phyloP scores from a whole-genome alignment of 30 jellyfish, hydroid and myxozoan species.

The Hydra vulgaris region DNA sequence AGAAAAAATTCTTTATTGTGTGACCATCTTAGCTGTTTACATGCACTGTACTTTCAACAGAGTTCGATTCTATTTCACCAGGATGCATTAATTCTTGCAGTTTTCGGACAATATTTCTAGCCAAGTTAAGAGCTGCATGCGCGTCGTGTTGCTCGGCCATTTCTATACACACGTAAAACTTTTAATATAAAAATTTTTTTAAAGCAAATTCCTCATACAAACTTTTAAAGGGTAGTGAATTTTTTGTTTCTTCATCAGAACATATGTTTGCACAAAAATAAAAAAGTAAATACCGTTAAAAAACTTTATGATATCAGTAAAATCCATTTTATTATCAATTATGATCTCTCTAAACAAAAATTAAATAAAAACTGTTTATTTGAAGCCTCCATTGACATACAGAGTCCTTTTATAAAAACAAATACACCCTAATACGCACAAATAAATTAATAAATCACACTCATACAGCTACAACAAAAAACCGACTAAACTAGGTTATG shows the following conservation, averaged over 20 bases:
- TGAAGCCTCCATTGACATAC: too few relatives aligned
- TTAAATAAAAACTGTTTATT: too few relatives aligned
- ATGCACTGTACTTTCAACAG: neutral
- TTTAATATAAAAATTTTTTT: neutral
- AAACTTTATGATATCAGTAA: constrained; percentile 94
- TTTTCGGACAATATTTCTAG: constrained; percentile 85
- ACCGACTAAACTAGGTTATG: too few relatives aligned
- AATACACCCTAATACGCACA: too few relatives aligned
- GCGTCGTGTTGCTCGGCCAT: constrained; percentile 99
- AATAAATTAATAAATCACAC: too few relatives aligned
- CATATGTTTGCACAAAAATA: neutral
- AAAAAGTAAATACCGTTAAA: constrained; percentile 60
- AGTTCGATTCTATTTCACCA: constrained; percentile 21
- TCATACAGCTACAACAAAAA: too few relatives aligned
- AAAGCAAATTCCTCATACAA: too few relatives aligned
- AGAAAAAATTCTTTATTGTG: too few relatives aligned
- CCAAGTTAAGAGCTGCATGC: constrained; percentile 75
- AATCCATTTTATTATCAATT: constrained; percentile 85
- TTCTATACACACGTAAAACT: constrained; percentile 22
- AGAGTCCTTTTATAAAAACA: too few relatives aligned
- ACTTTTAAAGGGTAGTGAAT: neutral
- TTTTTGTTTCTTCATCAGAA: neutral
- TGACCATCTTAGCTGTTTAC: neutral
- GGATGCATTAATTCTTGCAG: constrained; percentile 96
- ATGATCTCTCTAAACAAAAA: constrained; percentile 68